Evolutionary conservation across 2,888 invertebrate genomes (phyloP), one percentile per base, ranked within the genome.

Genomic region (Macrosoma leucophasiata): DNA sequence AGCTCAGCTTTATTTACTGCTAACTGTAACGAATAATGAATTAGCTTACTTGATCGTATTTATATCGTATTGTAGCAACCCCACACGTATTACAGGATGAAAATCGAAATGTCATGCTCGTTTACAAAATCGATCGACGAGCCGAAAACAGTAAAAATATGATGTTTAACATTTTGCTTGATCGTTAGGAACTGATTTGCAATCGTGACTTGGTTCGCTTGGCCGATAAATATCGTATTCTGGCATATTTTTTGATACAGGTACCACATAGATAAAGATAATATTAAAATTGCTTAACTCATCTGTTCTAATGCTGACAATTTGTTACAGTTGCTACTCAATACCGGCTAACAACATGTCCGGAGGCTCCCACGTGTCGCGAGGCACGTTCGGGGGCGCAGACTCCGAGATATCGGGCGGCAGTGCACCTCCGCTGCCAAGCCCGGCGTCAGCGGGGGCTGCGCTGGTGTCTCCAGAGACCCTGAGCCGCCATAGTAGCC

Each of bases 401-500:
- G 79, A 75, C 41, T 79, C 82, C n/a, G 66, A 81, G 64, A 66
- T 87, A 24, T 79, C 81, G 0, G 62, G 64, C 0, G 75, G 88
- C 43, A 78, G 86, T 51, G 87, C 77, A 11, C 85, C 87, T 22
- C 88, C 90, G n/a, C 66, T 91, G 48, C 91, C 92, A 34, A 91
- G 91, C 39, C 92, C 92, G 20, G 91, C 91, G 14, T 90, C 91
- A 12, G 88, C 91, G 26, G 89, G 88, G 38, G 91, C 91, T 38
- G 89, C 91, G 34, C 86, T 93, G 55, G 91, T 92, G 47, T 91
- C 92, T 14, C 91, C 92, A 22, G 91, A 91, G 50, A 87, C 91
- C 43, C 87, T 91, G 58, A 88, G 89, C 66, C 77, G 88, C 43
- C 90, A 90, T 58, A 90, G 90, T 55, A 82, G 82, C 33, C 82